Evolutionary conservation across 2,888 invertebrate species (phyloP).

Genomic region (Parnassius apollo): DNA sequence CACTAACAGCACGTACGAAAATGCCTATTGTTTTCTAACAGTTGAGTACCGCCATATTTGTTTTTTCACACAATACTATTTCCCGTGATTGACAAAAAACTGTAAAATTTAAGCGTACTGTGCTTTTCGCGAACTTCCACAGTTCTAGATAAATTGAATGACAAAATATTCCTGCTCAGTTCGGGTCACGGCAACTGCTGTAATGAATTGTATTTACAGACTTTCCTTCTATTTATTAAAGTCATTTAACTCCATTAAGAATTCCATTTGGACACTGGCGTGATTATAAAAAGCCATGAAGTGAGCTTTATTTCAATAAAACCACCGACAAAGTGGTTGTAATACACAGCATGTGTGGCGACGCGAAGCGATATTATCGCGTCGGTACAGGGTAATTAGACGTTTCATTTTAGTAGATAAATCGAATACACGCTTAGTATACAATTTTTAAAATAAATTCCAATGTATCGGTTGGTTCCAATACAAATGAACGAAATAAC

Average conservation of each 20-base stretch:
- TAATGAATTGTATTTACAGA: no score
- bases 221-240: no score
- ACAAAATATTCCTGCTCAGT: no score
- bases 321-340: conserved; percentile 31
- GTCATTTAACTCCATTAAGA: not conserved
- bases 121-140: no score
- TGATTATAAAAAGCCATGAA: not conserved
- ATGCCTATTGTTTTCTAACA: no score
- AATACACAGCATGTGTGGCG: conserved; percentile 25
- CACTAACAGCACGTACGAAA: no score
- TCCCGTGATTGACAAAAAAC: no score
- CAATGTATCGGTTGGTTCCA: not conserved
- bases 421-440: conserved; percentile 57
- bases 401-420: conserved; percentile 71
- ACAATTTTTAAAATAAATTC: conserved; percentile 64
- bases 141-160: no score
- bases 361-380: conserved; percentile 59
- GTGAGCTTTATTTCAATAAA: conserved; percentile 32
- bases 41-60: no score
- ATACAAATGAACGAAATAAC: not conserved
- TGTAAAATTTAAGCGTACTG: no score
- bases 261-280: not conserved
- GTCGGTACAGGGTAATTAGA: conserved; percentile 61
- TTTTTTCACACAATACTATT: no score
- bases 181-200: no score